Evolutionary conservation across 2,113 vertebrate genomes (phyloP).

Genomic region (Thamnophis sirtalis): DNA sequence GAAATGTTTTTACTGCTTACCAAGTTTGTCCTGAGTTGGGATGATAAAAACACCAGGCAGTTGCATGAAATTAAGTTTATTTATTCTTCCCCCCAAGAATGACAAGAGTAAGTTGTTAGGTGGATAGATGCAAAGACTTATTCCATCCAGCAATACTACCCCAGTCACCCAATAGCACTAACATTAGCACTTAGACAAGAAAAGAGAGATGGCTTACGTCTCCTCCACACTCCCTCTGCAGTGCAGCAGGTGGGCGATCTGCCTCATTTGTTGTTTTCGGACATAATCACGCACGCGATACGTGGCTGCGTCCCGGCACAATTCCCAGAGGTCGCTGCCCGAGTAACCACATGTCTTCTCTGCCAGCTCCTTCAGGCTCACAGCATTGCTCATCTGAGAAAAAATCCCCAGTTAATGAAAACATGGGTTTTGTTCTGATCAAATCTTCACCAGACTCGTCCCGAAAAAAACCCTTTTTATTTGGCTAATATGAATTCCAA

Average conservation of each 20-base stretch:
- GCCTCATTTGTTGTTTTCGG: conserved; percentile 77
- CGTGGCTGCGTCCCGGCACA: conserved; percentile 75
- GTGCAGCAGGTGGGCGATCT: conserved; percentile 69
- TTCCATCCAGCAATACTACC: not conserved
- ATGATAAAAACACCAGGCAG: not conserved
- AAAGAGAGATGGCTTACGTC: conserved; percentile 39
- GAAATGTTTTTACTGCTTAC: not conserved
- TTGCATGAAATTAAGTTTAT: not conserved
- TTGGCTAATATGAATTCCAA: too few relatives aligned
- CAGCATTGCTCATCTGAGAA: conserved; percentile 70
- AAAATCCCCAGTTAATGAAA: not conserved
- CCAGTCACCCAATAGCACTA: too few relatives aligned
- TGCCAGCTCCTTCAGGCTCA: conserved; percentile 73
- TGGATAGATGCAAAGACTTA: not conserved
- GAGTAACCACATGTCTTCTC: conserved; percentile 72
- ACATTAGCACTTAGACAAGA: too few relatives aligned
- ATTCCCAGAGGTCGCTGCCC: conserved; percentile 75
- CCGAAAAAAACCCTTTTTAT: too few relatives aligned
- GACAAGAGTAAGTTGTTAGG: not conserved
- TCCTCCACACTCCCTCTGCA: conserved; percentile 53
- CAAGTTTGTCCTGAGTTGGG: not conserved
- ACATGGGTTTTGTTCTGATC: too few relatives aligned
- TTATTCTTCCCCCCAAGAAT: not conserved
- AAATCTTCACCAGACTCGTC: too few relatives aligned
- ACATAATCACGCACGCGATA: conserved; percentile 75